Base-by-base conservation (phyloP, 2,113 vertebrate species). In the Mirza zaza region DNA sequence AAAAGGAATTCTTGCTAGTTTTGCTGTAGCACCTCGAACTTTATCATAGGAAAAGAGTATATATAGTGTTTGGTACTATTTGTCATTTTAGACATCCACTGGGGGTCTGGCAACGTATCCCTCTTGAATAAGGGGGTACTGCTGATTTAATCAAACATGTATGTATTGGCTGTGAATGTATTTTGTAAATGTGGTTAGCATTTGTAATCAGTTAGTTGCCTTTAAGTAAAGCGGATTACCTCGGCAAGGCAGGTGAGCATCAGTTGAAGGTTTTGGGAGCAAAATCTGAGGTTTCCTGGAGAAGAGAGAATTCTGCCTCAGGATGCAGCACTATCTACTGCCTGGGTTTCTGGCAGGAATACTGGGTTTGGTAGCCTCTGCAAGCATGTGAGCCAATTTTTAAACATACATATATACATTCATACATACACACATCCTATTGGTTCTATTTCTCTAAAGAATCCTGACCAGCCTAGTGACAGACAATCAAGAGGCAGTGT, bases 391-490 rank as follows among this genome's bases (percentile, higher is more conserved):
- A 83, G 27, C 82, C 36, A 39, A 8, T 34, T 39, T 29, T 55
- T 73, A 21, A 42, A 70, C 61, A 77, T 75, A 39, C 25, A 2
- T 8, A 10, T 13, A 15, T 21, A 3, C 20, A 20, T 1, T 4
- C 7, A 3, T 8, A 9, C 5, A 68, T 17, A 25, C 5, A 13
- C 32, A 77, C 3, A 50, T 7, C 27, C 18, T 7, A 0, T 34
- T n/a, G 6, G 1, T 45, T 70, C 76, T 71, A 0, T 67, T 34
- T 86, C n/a, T 34, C n/a, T 61, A 32, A 79, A n/a, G 71, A 77
- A 79, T 18, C 20, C 15, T 59, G 8, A 48, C 17, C 12, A 71
- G 61, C 5, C 21, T 1, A 27, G 27, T 36, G 6, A 42, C 42
- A 10, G 21, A 21, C 13, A 29, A 45, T 14, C 29, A 27, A n/a